A percentile compares a stretch with the other conserved stretches of the same genome.
Conservation (phyloP, 2,113 vertebrate species). For the Pyxicephalus adspersus region DNA sequence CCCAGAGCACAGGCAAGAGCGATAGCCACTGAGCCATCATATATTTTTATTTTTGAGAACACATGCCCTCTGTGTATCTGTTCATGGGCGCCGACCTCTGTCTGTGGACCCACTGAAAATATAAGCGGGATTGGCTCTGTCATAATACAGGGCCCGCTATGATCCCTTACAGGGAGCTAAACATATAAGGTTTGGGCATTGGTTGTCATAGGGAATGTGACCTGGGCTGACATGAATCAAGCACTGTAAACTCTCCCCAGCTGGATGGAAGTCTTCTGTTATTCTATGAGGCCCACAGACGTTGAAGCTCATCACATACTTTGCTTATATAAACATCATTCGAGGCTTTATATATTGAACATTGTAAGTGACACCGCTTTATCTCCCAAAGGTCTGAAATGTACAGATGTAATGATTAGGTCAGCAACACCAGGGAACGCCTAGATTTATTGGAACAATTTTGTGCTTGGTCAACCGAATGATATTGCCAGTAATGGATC, state of each 20-base stretch:
- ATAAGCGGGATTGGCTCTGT: background rate
- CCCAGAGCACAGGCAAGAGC: no score
- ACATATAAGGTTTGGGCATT: background rate
- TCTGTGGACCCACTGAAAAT: background rate
- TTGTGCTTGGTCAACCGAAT: no score
- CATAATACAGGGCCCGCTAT: constrained; percentile 10
- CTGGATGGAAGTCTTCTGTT: background rate
- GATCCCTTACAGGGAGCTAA: constrained; percentile 2
- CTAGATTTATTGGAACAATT: no score
- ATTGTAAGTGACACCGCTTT: no score
- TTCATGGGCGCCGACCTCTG: background rate
- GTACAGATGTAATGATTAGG: no score
- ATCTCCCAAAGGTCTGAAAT: no score
- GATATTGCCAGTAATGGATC: no score
- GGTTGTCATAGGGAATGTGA: background rate
- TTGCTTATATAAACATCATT: background rate
- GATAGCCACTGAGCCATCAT: no score
- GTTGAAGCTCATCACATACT: background rate
- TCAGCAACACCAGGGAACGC: no score
- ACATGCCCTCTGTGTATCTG: background rate
- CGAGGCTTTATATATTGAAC: no score
- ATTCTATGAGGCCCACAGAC: constrained; percentile 4
- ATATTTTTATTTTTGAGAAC: background rate
- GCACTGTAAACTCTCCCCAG: background rate
- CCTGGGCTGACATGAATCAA: background rate